Evolutionary conservation across 2,113 vertebrate genomes (phyloP).

Genomic region (Psophia crepitans): DNA sequence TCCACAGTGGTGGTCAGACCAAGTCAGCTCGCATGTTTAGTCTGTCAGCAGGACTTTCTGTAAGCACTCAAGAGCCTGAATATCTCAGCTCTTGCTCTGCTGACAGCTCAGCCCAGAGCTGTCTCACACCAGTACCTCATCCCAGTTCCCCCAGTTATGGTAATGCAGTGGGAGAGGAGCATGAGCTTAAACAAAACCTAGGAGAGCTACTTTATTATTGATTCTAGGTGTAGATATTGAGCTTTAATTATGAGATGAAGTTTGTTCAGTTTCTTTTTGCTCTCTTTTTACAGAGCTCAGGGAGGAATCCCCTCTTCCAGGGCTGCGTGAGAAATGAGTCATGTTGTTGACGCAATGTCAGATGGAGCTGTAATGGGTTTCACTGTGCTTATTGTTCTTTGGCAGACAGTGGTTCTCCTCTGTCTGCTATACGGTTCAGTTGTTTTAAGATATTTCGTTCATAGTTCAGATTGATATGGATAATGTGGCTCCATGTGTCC

Average conservation of each 20-base stretch:
- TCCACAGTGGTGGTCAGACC: neutral
- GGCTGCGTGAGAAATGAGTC: neutral
- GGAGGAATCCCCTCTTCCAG: neutral
- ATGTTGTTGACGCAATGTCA: neutral
- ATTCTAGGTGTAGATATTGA: neutral
- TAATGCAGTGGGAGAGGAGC: neutral
- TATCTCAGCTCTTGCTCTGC: neutral
- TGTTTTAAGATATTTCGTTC: neutral
- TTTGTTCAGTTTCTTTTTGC: neutral
- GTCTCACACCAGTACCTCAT: neutral
- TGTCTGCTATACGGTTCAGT: neutral
- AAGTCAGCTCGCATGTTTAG: neutral
- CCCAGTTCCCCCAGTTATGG: neutral
- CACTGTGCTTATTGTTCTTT: neutral
- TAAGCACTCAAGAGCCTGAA: neutral
- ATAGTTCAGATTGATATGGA: neutral
- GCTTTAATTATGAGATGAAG: neutral
- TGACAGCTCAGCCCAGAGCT: neutral
- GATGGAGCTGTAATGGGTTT: neutral
- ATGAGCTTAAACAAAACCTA: neutral
- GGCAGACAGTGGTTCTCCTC: neutral
- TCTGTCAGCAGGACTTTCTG: neutral
- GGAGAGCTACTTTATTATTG: neutral
- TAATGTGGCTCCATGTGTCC: neutral
- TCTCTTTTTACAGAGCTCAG: neutral